Evolutionary conservation across 2,797 vertebrate genomes (phyloP).

Genomic region (Cichlasoma orientale): DNA sequence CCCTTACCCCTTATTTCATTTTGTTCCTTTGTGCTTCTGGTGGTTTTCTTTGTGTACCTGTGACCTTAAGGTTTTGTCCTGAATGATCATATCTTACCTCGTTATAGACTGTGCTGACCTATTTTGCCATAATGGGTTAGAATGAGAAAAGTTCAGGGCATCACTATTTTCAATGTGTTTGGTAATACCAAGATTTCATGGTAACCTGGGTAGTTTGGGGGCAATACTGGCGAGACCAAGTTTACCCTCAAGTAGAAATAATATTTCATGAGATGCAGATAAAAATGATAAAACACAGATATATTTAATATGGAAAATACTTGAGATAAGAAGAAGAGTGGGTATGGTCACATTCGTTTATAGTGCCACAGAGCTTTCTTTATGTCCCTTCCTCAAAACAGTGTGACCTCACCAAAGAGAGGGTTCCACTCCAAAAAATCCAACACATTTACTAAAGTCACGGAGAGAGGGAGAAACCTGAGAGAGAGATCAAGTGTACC

Average conservation of each 20-base stretch:
- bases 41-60: background rate
- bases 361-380: background rate
- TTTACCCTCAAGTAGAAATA: background rate
- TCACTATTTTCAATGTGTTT: background rate
- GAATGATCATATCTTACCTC: background rate
- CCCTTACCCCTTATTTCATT: background rate
- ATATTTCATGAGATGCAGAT: background rate
- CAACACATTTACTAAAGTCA: background rate
- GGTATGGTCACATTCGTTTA: background rate
- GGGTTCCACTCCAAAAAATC: background rate
- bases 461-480: too few species aligned
- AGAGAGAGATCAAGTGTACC: background rate
- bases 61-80: background rate
- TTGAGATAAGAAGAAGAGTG: background rate
- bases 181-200: background rate
- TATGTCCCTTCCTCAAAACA: fast-evolving
- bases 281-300: background rate
- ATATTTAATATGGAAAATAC: background rate
- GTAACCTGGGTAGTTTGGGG: background rate
- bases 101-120: background rate
- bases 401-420: background rate
- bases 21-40: background rate
- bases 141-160: background rate
- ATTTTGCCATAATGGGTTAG: background rate
- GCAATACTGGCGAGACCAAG: background rate